Evolutionary conservation across 1,140 invertebrate species (phyloP).

Genomic region (Nebria ingens): DNA sequence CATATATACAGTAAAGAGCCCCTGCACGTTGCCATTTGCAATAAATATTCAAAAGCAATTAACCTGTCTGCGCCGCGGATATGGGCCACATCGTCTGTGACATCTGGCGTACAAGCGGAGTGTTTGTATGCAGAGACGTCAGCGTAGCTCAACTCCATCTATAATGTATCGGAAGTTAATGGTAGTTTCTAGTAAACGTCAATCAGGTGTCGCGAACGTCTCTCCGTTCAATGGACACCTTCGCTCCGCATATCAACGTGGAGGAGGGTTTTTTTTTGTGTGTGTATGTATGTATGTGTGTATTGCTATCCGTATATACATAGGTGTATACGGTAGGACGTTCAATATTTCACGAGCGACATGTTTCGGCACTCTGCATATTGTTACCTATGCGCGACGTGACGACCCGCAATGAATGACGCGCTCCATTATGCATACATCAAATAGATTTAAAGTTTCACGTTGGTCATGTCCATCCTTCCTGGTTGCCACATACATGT

Average conservation of each 20-base stretch:
- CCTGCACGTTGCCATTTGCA: too few species aligned
- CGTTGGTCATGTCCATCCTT: too few species aligned
- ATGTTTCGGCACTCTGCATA: not conserved
- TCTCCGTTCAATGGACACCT: not conserved
- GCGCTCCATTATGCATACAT: not conserved
- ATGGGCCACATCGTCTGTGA: not conserved
- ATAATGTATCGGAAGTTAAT: constrained; percentile 17
- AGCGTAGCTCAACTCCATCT: too few species aligned
- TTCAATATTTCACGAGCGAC: not conserved
- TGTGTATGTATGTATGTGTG: too few species aligned
- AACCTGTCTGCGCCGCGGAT: not conserved
- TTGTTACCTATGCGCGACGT: not conserved
- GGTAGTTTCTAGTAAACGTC: constrained; percentile 16
- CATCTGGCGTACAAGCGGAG: not conserved
- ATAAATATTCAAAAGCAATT: not conserved
- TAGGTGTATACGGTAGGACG: too few species aligned
- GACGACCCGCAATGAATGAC: not conserved
- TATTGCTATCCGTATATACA: too few species aligned
- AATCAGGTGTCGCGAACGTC: constrained; percentile 14
- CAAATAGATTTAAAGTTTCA: too few species aligned
- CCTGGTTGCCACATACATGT: too few species aligned
- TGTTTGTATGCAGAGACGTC: not conserved
- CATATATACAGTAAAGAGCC: too few species aligned
- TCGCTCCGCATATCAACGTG: too few species aligned
- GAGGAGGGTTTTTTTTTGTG: not conserved